Evolutionary conservation across 2,888 invertebrate genomes (phyloP).

Genomic region (Pachliopta kotzebuea): DNA sequence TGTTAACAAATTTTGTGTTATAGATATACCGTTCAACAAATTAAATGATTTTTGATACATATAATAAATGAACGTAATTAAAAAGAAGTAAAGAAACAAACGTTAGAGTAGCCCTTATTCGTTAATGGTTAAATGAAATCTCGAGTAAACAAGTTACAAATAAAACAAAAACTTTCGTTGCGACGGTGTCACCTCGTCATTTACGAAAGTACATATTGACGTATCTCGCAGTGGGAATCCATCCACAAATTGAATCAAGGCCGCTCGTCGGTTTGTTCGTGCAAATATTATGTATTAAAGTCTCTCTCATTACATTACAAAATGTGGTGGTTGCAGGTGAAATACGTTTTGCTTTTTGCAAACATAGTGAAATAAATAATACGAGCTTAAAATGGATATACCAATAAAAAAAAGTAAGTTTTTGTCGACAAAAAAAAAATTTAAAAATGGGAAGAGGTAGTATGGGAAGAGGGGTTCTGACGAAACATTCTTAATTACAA

Average conservation of each 20-base stretch:
- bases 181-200: conserved; percentile 15
- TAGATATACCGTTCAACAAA: too few relatives aligned
- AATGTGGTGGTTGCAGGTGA: conserved; percentile 1
- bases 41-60: too few relatives aligned
- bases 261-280: conserved; percentile 16
- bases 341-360: conserved; percentile 1
- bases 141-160: conserved; percentile 10
- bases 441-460: too few relatives aligned
- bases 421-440: too few relatives aligned
- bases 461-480: too few relatives aligned
- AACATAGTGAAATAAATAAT: neutral
- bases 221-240: conserved; percentile 33
- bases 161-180: conserved; percentile 10
- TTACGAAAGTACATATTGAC: conserved; percentile 26
- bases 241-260: conserved; percentile 39
- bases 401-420: too few relatives aligned
- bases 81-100: too few relatives aligned
- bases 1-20: too few relatives aligned
- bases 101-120: too few relatives aligned
- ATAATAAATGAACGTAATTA: too few relatives aligned
- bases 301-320: conserved; percentile 13
- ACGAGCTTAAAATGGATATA: neutral
- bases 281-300: conserved; percentile 23
- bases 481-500: too few relatives aligned
- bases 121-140: neutral